Evolutionary conservation across 2,113 vertebrate species (phyloP), one percentile per base, ranked within the genome.

Genomic region (Nibea coibor): DNA sequence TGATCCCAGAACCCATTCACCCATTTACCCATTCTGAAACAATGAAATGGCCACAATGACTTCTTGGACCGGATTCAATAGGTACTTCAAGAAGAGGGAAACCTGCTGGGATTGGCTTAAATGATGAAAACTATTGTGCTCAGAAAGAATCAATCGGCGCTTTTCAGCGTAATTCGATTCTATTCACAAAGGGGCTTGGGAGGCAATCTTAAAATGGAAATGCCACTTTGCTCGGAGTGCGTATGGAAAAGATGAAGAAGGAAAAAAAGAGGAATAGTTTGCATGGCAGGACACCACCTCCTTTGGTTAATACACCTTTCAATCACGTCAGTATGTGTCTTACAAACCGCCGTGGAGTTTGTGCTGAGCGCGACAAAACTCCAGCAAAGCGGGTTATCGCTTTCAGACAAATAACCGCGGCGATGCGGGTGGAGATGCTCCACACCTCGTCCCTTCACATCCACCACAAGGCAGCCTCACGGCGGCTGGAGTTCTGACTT

Each of bases 141-240:
- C 92, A 72, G 74, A 87, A 91, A 87, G 89, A 94, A 94, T 94
- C 93, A 93, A 94, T 93, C 85, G 90, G 78, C 58, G 90, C 93
- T 94, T 92, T 89, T 90, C 90, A 92, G 86, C 61, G 84, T 92
- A 94, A 94, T 93, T 93, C 81, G 85, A 93, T 92, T 93, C 92
- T 86, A 90, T 92, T 91, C 93, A 94, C 93, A 93, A 92, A 94
- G 93, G 92, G 82, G 91, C 79, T 82, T 14, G 82, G 79, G 83
- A 93, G 87, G 90, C 93, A 93, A 92, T 94, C 89, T 93, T 77
- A 92, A 93, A 92, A 93, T 94, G 93, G 90, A 94, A 94, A 95
- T 91, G 86, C 76, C 81, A 91, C 89, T 94, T 91, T 89, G 83
- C 88, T 91, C 14, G 50, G 72, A 84, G 81, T 76, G 71, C 63